Evolutionary conservation across 1,140 invertebrate species (phyloP).

Genomic region (Heliconius eleuchia): DNA sequence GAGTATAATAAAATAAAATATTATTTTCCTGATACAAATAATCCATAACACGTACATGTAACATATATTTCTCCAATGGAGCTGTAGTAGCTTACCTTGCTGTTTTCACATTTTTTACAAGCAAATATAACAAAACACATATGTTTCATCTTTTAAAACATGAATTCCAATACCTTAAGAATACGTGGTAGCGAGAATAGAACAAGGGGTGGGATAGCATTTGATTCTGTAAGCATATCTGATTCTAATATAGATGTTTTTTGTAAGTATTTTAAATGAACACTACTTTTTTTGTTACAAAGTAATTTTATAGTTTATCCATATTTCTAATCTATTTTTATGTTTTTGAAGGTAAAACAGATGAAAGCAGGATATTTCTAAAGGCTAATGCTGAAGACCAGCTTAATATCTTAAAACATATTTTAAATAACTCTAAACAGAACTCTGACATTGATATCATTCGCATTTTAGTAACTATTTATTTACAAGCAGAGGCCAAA

Average conservation of each 20-base stretch:
- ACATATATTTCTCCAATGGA: neutral
- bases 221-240: conserved; percentile 45
- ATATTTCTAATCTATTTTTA: neutral
- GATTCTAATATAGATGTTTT: conserved; percentile 25
- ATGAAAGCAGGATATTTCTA: conserved; percentile 40
- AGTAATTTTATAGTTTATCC: no score
- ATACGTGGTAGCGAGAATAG: conserved; percentile 51
- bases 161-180: conserved; percentile 48
- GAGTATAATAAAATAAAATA: no score
- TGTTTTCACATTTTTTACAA: neutral
- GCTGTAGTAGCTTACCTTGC: neutral
- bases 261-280: conserved; percentile 23
- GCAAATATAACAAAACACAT: neutral
- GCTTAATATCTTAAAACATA: conserved; percentile 46
- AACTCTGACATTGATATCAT: conserved; percentile 36
- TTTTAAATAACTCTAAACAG: conserved; percentile 37
- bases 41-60: neutral
- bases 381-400: conserved; percentile 53
- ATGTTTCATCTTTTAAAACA: neutral
- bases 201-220: conserved; percentile 46
- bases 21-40: neutral
- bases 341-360: neutral
- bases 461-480: conserved; percentile 54
- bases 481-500: conserved; percentile 56
- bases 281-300: neutral